Conservation (phyloP, 2,888 invertebrate genomes). For the Cylindroiulus punctatus region DNA sequence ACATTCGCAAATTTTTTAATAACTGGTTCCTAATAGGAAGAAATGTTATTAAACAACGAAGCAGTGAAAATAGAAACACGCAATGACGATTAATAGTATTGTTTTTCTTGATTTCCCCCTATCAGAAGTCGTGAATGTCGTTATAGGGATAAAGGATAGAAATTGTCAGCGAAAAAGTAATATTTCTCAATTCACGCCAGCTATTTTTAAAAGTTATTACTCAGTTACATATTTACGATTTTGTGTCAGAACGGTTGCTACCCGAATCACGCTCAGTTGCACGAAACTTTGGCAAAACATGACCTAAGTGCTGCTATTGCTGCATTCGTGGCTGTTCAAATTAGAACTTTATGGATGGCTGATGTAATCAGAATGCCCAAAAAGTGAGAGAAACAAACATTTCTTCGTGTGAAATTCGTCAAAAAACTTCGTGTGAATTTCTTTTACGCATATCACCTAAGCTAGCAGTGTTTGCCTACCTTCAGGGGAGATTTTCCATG, state of each 20-base stretch:
- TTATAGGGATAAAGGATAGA: not conserved
- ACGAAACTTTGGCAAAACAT: too few species aligned
- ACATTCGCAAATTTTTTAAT: too few species aligned
- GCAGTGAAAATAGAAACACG: not conserved
- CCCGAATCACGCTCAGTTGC: too few species aligned
- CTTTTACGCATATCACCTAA: not conserved
- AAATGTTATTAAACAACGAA: not conserved
- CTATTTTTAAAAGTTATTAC: constrained; percentile 29
- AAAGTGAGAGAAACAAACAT: not conserved
- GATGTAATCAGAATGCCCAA: not conserved
- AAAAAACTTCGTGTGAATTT: not conserved
- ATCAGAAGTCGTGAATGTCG: not conserved
- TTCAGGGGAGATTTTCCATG: not conserved
- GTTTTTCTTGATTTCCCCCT: not conserved
- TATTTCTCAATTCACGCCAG: not conserved
- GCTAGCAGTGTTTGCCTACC: constrained; percentile 13
- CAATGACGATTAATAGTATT: not conserved
- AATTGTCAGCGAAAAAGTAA: not conserved
- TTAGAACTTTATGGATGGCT: not conserved
- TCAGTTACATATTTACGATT: too few species aligned
- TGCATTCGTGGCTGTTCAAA: not conserved
- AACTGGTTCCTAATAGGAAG: not conserved
- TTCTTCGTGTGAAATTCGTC: not conserved
- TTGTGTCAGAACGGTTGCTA: too few species aligned
- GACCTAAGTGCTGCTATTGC: too few species aligned